Evolutionary conservation across 2,888 invertebrate species (phyloP), one percentile per base, ranked within the genome.

Genomic region (Liposcelis brunnea): DNA sequence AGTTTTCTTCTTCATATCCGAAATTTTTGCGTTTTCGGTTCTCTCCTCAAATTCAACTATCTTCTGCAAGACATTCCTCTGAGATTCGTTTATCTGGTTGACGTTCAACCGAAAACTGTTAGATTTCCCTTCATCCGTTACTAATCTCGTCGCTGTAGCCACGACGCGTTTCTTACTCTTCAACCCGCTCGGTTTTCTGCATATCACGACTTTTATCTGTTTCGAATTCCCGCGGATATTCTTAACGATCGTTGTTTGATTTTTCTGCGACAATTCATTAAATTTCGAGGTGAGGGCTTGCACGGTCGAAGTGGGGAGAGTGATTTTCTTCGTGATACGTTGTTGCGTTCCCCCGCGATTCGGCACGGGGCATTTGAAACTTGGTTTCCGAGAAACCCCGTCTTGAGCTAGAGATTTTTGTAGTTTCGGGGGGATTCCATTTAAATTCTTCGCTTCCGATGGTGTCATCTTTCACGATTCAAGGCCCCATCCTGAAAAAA

Each of bases 251-350:
- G n/a, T n/a, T n/a, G 32, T n/a, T 10, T 10, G 10, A n/a, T 10
- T 10, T 10, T n/a, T 10, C 8, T 8, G 7, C 15, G 37, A 36
- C 8, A 36, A 12, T 10, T 15, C 15, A 18, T 36, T 14, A 18
- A 36, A 36, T 36, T 36, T 36, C 15, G 8, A 15, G 37, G 37
- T 36, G 8, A 36, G 14, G 14, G 37, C 14, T 18, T 36, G 37
- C 15, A 36, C 37, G 10, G 37, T 10, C 7, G 37, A 15, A 7
- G 37, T 7, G n/a, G 32, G n/a, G 10, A 32, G 32, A 10, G n/a
- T n/a, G n/a, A 32, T n/a, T 8, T 14, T 8, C 10, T 18, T 8
- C 15, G 8, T 36, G 37, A 36, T 18, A 8, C 37, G 37, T 18
- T 36, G 37, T 10, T 32, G 32, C n/a, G n/a, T n/a, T n/a, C n/a